phyloP scores from a whole-genome alignment of 2,797 vertebrate species.

The Loriculus beryllinus region DNA sequence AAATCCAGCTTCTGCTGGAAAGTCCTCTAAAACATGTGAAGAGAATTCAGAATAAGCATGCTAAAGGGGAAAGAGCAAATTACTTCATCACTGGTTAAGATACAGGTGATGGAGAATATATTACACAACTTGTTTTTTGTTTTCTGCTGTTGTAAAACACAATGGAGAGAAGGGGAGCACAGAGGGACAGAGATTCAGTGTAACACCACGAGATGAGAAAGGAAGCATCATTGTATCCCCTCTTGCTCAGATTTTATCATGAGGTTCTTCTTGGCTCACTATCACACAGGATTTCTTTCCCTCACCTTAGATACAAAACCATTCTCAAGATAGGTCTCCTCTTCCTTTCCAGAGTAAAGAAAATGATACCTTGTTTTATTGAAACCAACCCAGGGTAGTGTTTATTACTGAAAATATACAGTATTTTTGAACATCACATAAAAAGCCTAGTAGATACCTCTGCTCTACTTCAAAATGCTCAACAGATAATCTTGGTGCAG shows the following conservation, averaged over 20 bases:
- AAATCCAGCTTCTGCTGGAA: neutral
- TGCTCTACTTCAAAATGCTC: conserved; percentile 46
- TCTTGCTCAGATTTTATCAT: neutral
- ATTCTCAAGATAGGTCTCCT: neutral
- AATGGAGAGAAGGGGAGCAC: neutral
- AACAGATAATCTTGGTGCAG: conserved; percentile 11
- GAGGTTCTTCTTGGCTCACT: neutral
- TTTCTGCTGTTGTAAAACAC: neutral
- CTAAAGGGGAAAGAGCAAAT: neutral
- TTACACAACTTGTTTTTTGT: neutral
- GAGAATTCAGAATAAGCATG: neutral
- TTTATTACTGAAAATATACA: conserved; percentile 75
- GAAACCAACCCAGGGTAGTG: conserved; percentile 66
- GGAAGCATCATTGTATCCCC: neutral
- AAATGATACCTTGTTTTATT: neutral
- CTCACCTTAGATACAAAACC: neutral
- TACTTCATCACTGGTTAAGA: neutral
- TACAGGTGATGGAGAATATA: neutral
- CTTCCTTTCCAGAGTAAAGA: neutral
- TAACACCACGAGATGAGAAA: neutral
- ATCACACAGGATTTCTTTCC: neutral
- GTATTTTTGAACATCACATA: conserved; percentile 63
- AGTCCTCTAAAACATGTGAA: neutral
- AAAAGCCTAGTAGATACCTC: conserved; percentile 53
- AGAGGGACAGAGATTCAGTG: neutral